Evolutionary conservation across 53 echinoderm and acorn worm species (phyloP).

Genomic region (Apostichopus leukothele): DNA sequence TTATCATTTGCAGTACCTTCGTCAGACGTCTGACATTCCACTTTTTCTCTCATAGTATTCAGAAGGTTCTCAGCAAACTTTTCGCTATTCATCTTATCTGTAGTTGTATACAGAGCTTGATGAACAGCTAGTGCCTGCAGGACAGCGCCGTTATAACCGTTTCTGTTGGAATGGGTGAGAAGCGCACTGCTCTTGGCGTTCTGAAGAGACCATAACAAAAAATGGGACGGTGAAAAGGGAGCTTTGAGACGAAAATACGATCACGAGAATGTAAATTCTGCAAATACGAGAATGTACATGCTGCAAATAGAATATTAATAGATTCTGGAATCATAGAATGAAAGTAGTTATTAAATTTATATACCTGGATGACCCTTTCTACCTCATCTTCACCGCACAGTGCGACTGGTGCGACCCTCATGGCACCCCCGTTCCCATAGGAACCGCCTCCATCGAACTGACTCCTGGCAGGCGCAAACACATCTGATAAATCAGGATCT

Average conservation of each 20-base stretch:
- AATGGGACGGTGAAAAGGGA: neutral
- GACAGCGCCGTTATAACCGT: slow-evolving; percentile 86
- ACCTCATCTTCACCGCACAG: slow-evolving; percentile 60
- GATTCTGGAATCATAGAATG: too few species aligned
- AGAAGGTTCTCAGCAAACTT: slow-evolving; percentile 54
- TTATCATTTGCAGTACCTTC: neutral
- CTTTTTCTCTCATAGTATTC: slow-evolving; percentile 70
- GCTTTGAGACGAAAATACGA: too few species aligned
- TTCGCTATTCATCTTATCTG: neutral
- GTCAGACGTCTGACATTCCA: slow-evolving; percentile 17
- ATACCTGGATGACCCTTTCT: slow-evolving; percentile 79
- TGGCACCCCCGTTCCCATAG: slow-evolving; percentile 95
- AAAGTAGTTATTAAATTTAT: too few species aligned
- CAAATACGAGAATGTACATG: too few species aligned
- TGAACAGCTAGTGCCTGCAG: slow-evolving; percentile 82
- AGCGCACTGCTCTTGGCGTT: slow-evolving; percentile 67
- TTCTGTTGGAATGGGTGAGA: slow-evolving; percentile 77
- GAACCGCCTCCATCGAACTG: slow-evolving; percentile 92
- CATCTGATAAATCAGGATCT: slow-evolving; percentile 53
- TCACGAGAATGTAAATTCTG: too few species aligned
- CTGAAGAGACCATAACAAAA: slow-evolving; percentile 26
- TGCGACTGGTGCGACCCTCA: slow-evolving; percentile 89
- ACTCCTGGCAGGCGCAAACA: slow-evolving; percentile 67
- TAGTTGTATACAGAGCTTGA: slow-evolving; percentile 63
- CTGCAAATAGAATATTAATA: too few species aligned